Base-by-base conservation (phyloP, 2,888 invertebrate species). In the Drosophila flavopinicola region DNA sequence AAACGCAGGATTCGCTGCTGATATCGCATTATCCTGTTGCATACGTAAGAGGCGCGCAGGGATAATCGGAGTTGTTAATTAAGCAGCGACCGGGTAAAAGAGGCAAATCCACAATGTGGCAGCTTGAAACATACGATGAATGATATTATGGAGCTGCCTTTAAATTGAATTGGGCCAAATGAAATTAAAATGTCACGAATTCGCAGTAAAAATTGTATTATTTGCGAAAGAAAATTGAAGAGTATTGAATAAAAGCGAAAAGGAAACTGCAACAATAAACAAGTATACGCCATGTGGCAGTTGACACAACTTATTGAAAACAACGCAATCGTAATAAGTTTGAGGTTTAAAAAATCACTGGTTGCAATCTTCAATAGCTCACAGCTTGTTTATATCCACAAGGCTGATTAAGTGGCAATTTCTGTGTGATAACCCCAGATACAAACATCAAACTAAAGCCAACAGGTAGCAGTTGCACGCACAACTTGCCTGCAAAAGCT, bases 51-150 rank as follows among this genome's bases (percentile, higher is more conserved):
- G 9, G 20, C 20, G 20, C 9, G 6, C 15, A n/a, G 7, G 11
- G 41, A 58, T 48, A 58, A 58, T 37, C 33, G 17, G 32, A 39
- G 38, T 33, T 45, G 42, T 6, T 49, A 58, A 48, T 58, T 42
- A 15, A 35, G 25, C 10, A 35, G 25, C 10, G 3, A 3, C 3
- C 1, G 27, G 11, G 0, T 24, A 11, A 25, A 9, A 10, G 4
- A 13, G 3, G 15, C 15, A 15, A 3, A 4, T 9, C 3, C 7
- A 44, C n/a, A n/a, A n/a, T n/a, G n/a, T n/a, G n/a, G n/a, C n/a
- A n/a, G n/a, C n/a, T n/a, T n/a, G n/a, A n/a, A n/a, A n/a, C n/a
- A n/a, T n/a, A n/a, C n/a, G n/a, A n/a, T n/a, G n/a, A n/a, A n/a
- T n/a, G n/a, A n/a, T n/a, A 32, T 9, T 15, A 9, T 11, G 20